Evolutionary conservation across 2,113 vertebrate species (phyloP).

Genomic region (Corapipo altera): DNA sequence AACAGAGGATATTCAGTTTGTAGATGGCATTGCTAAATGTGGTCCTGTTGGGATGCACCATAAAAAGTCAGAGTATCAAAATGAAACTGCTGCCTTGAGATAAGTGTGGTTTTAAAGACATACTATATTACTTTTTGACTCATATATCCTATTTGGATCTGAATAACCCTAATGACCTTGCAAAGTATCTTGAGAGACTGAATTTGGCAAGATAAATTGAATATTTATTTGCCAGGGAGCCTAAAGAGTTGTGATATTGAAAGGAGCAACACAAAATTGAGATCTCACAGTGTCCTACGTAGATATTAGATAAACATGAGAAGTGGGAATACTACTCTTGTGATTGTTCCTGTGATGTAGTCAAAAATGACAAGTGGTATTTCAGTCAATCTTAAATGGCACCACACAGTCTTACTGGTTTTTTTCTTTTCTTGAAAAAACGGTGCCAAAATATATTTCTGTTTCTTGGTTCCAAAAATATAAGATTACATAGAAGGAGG

Average conservation of each 20-base stretch:
- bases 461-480: neutral
- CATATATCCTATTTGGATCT: neutral
- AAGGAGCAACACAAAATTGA: neutral
- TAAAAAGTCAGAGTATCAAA: neutral
- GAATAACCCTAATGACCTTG: neutral
- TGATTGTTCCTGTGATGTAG: neutral
- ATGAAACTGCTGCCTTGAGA: neutral
- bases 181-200: neutral
- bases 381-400: neutral
- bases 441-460: neutral
- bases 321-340: neutral
- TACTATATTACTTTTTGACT: neutral
- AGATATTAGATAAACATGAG: rapidly evolving
- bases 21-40: neutral
- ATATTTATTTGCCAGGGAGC: neutral
- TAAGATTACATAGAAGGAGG: neutral
- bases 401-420: neutral
- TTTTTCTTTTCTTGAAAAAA: neutral
- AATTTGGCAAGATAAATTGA: neutral
- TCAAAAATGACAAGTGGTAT: neutral
- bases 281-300: neutral
- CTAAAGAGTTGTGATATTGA: neutral
- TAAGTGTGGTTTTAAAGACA: neutral
- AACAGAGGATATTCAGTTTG: neutral
- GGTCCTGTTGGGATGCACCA: neutral